Evolutionary conservation across 2,888 invertebrate genomes (phyloP), one percentile per base, ranked within the genome.

Genomic region (Xylophagus ater): DNA sequence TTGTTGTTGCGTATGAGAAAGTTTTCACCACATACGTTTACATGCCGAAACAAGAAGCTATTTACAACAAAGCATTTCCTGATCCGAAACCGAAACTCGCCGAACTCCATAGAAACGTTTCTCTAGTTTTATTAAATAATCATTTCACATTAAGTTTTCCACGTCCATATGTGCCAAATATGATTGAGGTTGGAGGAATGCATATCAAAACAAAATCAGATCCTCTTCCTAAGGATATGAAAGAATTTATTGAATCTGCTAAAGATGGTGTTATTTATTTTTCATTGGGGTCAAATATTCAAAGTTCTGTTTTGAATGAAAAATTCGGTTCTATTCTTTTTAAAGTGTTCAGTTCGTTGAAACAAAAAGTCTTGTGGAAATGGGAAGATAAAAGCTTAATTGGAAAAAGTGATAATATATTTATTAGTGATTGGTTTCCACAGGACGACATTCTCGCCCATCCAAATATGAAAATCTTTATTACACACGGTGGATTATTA

Each of bases 281-380:
- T 43, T 52, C 58, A 13, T 37, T 78, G 51, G 78, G 77, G 2
- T 72, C 76, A 1, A 71, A 73, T 44, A 61, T 75, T 0, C 64
- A 68, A 38, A 69, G 70, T 42, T 59, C 66, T 9, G 67, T 70
- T 43, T 51, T 78, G 42, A 67, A 71, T 1, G 65, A 69, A 2
- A 73, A 69, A 49, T 59, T 62, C 17, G 53, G 68, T 14, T n/a
- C 10, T 6, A 65, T 66, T 4, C 63, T 78, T 31, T 50, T 75
- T 3, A 68, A 68, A 30, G 70, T 69, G 4, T 74, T 78, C 40
- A 55, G 65, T 4, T 65, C 62, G 44, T 47, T 76, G 0, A 60
- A 62, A 30, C 65, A 68, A 42, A 56, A 58, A 4, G 61, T 69
- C 0, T 34, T 69, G 3, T 68, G 67, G 68, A 68, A 67, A 46